These are phyloP conservation scores for Ciona savignyi DNA, from an alignment of 23 tunicate genomes.

Conservation along the genomic window DNA sequence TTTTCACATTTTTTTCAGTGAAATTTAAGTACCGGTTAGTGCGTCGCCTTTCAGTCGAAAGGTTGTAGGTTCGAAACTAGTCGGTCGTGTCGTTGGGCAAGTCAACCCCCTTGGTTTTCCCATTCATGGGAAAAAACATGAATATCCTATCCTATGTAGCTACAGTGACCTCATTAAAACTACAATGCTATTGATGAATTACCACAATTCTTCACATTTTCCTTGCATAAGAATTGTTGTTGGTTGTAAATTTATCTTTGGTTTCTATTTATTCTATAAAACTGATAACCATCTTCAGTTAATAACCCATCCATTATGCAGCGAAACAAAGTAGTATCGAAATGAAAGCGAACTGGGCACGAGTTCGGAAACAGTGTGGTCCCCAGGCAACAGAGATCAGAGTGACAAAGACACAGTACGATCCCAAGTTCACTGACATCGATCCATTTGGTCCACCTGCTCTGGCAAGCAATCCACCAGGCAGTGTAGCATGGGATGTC, in stretches of 20 bases:
- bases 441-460: slow-evolving; percentile 57
- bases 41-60: too few species aligned
- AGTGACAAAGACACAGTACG: slow-evolving; percentile 6
- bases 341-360: slow-evolving; percentile 84
- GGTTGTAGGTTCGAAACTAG: too few species aligned
- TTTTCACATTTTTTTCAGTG: too few species aligned
- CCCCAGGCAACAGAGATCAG: slow-evolving; percentile 37
- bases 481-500: slow-evolving; percentile 11
- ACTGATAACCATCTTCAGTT: neutral
- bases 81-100: too few species aligned
- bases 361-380: slow-evolving; percentile 42
- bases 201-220: neutral
- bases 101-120: too few species aligned
- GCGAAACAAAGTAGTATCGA: slow-evolving; percentile 48
- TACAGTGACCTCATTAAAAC: too few species aligned
- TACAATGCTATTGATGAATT: too few species aligned
- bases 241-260: too few species aligned
- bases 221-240: neutral
- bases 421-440: slow-evolving; percentile 6
- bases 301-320: neutral
- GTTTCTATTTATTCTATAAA: too few species aligned
- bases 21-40: too few species aligned
- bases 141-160: too few species aligned
- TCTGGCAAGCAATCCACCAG: neutral
- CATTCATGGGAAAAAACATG: too few species aligned